Evolutionary conservation across 2,113 vertebrate genomes (phyloP), one percentile per base, ranked within the genome.

Genomic region (Merops nubicus): DNA sequence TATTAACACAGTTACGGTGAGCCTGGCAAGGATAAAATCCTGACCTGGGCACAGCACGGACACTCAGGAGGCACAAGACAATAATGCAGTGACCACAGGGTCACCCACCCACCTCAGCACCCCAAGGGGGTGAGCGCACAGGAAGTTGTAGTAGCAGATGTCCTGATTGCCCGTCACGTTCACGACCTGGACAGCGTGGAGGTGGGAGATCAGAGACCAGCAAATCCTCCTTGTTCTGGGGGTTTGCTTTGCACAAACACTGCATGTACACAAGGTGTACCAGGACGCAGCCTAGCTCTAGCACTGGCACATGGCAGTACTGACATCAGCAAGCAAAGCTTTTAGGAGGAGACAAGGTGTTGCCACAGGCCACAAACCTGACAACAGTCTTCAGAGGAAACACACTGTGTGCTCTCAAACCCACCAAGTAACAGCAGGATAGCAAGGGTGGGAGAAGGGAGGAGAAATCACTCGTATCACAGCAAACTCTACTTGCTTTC

Each of bases 121-220:
- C 2, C 98, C 98, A 70, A 98, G 85, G 34, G 98, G 98, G 62
- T 98, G 98, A 78, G 98, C 98, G 23, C 98, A 98, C 50, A 98
- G 97, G 81, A 98, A 98, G 95, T 98, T 98, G 95, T 98, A 98
- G 95, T 98, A 98, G 90, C 98, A 98, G 97, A 98, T 98, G 89
- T 98, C 98, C 79, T 98, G 98, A 94, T 98, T 98, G 36, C 98
- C 98, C 0, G 98, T 98, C 50, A 98, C 97, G 28, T 98, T 98
- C 67, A 98, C 97, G 57, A 98, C 98, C 98, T 98, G 93, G 34
- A 88, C 82, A 94, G 57, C 80, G 56, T 54, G 19, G 33, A 88
- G 31, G 13, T 21, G 29, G 7, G 16, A 88, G 43, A 59, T 11
- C 22, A 2, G 11, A 8, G 20, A 50, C 92, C 43, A 93, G 77